Evolutionary conservation across 2,113 vertebrate genomes (phyloP).

Genomic region (Actenoides lindsayi): DNA sequence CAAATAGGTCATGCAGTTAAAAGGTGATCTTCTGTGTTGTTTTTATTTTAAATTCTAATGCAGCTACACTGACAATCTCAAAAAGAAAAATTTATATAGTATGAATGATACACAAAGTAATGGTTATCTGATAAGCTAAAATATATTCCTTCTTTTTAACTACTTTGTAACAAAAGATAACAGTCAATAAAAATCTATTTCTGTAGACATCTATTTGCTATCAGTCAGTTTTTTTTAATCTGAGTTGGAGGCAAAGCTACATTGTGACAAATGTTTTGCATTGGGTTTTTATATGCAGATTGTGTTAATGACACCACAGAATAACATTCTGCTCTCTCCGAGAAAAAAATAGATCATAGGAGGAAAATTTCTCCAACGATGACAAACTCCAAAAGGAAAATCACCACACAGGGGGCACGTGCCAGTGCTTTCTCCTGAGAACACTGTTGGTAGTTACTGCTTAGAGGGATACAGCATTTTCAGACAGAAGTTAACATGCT

Average conservation of each 20-base stretch:
- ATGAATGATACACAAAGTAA: slow-evolving; percentile 53
- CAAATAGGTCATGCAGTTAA: slow-evolving; percentile 49
- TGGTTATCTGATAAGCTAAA: slow-evolving; percentile 12
- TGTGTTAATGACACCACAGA: not conserved
- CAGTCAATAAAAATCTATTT: slow-evolving; percentile 74
- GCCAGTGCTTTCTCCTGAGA: not conserved
- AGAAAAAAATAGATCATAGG: slow-evolving; percentile 27
- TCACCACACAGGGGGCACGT: not conserved
- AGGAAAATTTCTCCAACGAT: slow-evolving; percentile 18
- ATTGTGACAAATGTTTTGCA: slow-evolving; percentile 4
- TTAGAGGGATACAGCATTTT: slow-evolving; percentile 8
- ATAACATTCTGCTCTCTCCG: slow-evolving; percentile 30
- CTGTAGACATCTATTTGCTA: slow-evolving; percentile 67
- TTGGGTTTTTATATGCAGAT: slow-evolving; percentile 21
- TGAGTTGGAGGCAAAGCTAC: not conserved
- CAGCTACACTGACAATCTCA: slow-evolving; percentile 56
- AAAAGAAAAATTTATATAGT: slow-evolving; percentile 22
- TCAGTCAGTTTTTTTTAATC: slow-evolving; percentile 49
- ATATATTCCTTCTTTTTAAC: slow-evolving; percentile 65
- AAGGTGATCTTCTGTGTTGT: slow-evolving; percentile 38
- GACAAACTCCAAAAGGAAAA: slow-evolving; percentile 27
- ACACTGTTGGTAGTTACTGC: slow-evolving; percentile 19
- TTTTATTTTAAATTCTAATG: slow-evolving; percentile 35
- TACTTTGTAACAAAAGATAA: slow-evolving; percentile 68
- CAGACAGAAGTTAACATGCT: slow-evolving; percentile 3